Base-by-base conservation (phyloP, 2,797 vertebrate species). In the Menidia menidia region DNA sequence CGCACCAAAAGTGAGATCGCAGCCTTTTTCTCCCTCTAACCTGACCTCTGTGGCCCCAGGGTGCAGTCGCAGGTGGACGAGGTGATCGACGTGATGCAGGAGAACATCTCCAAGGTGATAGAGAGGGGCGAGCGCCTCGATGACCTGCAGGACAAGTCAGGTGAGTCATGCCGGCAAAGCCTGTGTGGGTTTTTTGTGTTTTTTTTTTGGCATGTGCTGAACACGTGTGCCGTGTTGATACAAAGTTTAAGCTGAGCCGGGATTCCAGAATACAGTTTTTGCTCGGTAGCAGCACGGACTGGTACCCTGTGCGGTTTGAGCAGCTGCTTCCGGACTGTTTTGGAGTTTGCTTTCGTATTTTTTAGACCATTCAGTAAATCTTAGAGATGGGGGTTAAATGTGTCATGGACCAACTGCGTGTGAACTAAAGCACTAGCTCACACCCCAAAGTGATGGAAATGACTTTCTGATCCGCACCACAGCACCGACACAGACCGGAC, bases 51-150 rank as follows among this genome's bases (percentile, higher is more conserved):
- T 41, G 52, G 61, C 56, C 30, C 33, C 82, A 99, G 97, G 82
- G 97, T 98, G 84, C 98, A 99, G 92, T 98, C 97, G 78, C 98
- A 99, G 90, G 97, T 99, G 66, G 98, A 99, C 7, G 98, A 99
- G 92, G 98, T 99, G 77, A 99, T 99, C 31, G 97, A 98, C 1
- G 98, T 99, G 82, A 99, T 98, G 97, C 98, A 99, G 93, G 97
- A 99, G 90, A 99, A 99, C 92, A 99, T 99, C 92, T 98, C 97
- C 12, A 98, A 98, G 90, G 98, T 99, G 90, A 99, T 99, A 15
- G 98, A 99, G 86, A 94, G 97, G 81, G 98, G 97, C 35, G 97
- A 99, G 87, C 94, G 97, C 62, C 94, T 99, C 80, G 98, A 98
- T 54, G 98, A 99, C 83, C 95, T 99, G 68, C 98, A 99, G 89